Evolutionary conservation across 2,888 invertebrate species (phyloP), one percentile per base, ranked within the genome.

Genomic region (Chaitophorus viminalis): DNA sequence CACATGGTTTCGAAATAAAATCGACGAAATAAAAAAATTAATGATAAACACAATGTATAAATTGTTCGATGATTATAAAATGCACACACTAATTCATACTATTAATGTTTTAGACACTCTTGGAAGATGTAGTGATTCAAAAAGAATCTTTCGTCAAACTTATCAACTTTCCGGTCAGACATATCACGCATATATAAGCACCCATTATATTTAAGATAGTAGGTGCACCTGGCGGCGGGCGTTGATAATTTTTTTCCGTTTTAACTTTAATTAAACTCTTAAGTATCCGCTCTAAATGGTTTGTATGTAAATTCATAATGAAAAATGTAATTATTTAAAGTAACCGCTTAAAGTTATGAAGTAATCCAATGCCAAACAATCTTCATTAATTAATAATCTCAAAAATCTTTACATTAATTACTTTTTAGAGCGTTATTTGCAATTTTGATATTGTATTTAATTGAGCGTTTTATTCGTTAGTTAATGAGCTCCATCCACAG

Each of bases 101-200:
- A 36, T 36, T 3, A 5, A 6, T 29, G 52, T 60, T n/a, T 79
- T 36, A 60, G 33, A 60, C 60, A 79, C n/a, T 78, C 36, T 17
- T n/a, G n/a, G 33, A 78, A 78, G 54, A 54, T 78, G 6, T 8
- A 25, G 60, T 33, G 78, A 79, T 65, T 79, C 78, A 79, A 79
- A 79, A 25, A 33, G 33, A 60, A 79, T 65, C 78, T 79, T 60
- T 9, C 17, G 17, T n/a, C n/a, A n/a, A 60, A 79, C 60, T 60
- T 65, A 65, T 65, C 52, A 18, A 77, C 52, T 77, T 76, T 46
- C 76, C 29, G 52, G 77, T 77, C 52, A 31, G 52, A 52, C 76
- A 39, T 46, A 46, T 5, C 36, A 6, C 36, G n/a, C n/a, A n/a
- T n/a, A n/a, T 6, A 5, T 36, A 36, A 6, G 36, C 36, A 36